phyloP scores from a whole-genome alignment of 1,140 invertebrate species.

The Lordiphosa stackelbergi region DNA sequence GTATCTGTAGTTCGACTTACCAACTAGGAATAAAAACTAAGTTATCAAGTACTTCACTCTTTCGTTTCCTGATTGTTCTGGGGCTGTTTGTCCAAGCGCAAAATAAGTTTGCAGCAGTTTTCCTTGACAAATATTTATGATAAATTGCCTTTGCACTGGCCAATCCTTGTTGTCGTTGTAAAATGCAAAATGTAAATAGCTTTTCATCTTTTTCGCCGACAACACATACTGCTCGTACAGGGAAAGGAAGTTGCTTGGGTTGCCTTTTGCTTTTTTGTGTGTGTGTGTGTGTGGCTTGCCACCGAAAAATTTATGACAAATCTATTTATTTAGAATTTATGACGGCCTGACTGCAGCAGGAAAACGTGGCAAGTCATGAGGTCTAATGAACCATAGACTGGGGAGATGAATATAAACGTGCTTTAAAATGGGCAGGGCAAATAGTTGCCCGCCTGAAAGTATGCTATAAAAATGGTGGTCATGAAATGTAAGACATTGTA shows the following conservation, averaged over 20 bases:
- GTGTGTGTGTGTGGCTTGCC: conserved; percentile 17
- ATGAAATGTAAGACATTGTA: too few species aligned
- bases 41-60: conserved; percentile 42
- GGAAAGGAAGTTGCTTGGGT: conserved; percentile 9
- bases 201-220: conserved; percentile 50
- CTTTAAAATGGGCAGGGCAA: too few species aligned
- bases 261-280: conserved; percentile 1
- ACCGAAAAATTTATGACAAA: conserved; percentile 60
- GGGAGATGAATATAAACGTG: too few species aligned
- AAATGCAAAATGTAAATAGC: conserved; percentile 66
- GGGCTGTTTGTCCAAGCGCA: conserved; percentile 49
- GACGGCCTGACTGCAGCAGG: conserved; percentile 36
- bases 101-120: conserved; percentile 68
- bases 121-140: conserved; percentile 74
- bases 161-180: conserved; percentile 40
- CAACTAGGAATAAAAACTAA: conserved; percentile 56
- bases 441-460: too few species aligned
- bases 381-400: conserved; percentile 48
- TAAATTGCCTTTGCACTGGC: conserved; percentile 69
- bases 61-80: not conserved
- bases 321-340: conserved; percentile 69
- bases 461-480: too few species aligned
- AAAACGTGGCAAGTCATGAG: conserved; percentile 38
- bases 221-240: conserved; percentile 8
- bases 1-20: conserved; percentile 42